These are phyloP conservation scores for Elmis aenea DNA, from an alignment of 2,888 invertebrate species.

Conservation along the genomic window DNA sequence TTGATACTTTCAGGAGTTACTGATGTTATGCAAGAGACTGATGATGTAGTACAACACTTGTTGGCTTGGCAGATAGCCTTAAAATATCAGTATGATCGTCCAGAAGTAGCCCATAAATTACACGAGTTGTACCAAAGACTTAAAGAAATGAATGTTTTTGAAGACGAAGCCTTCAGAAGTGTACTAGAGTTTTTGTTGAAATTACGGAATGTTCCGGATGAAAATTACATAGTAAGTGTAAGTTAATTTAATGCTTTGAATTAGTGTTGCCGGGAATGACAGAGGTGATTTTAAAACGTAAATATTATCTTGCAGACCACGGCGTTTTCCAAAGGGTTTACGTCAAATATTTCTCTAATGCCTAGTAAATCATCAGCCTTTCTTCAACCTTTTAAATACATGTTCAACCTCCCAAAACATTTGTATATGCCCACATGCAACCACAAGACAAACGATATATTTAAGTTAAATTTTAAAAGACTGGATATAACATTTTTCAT, in stretches of 20 bases:
- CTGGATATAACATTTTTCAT: too few species aligned
- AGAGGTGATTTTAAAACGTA: neutral
- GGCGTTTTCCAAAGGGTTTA: too few species aligned
- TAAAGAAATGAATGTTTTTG: constrained; percentile 16
- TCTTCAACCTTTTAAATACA: too few species aligned
- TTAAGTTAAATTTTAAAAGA: too few species aligned
- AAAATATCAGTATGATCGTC: constrained; percentile 30
- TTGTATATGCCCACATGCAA: too few species aligned
- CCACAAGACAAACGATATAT: too few species aligned
- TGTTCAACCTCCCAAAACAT: too few species aligned
- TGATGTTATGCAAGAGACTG: constrained; percentile 29
- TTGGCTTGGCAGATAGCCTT: constrained; percentile 39
- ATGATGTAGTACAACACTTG: constrained; percentile 35
- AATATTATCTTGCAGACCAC: too few species aligned
- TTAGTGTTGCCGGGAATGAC: neutral
- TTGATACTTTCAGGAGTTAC: constrained; percentile 13
- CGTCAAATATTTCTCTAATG: too few species aligned
- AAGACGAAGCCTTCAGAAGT: constrained; percentile 14
- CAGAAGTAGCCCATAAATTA: constrained; percentile 32
- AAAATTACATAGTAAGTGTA: too few species aligned
- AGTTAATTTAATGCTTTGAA: neutral
- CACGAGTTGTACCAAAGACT: constrained; percentile 26
- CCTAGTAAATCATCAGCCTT: too few species aligned
- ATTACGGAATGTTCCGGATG: constrained; percentile 16
- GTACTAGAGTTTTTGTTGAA: constrained; percentile 22